Percentiles rank a stretch among this genome's conserved stretches.
Evolutionary conservation across 1,140 invertebrate genomes (phyloP).

Genomic region (Meloidogyne floridensis): DNA sequence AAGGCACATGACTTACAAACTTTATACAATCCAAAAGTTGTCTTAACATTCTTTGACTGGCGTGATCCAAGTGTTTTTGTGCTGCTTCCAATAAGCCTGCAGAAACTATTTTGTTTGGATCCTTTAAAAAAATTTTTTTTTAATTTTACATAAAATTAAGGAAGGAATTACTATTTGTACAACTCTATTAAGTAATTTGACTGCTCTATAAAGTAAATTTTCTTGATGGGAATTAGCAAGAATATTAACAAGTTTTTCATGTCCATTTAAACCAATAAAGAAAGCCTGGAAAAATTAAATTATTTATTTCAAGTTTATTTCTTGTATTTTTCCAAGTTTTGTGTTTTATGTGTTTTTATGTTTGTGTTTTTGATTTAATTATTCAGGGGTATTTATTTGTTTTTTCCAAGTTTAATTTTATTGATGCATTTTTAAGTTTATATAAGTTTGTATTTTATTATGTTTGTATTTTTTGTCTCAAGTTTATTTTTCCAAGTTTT

Average conservation of each 20-base stretch:
- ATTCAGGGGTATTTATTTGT: too few relatives aligned
- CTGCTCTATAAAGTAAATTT: slow-evolving; percentile 34
- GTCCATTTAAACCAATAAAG: slow-evolving; percentile 46
- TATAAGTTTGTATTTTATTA: too few relatives aligned
- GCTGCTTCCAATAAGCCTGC: slow-evolving; percentile 47
- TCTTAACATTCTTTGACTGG: slow-evolving; percentile 43
- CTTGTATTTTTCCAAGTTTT: too few relatives aligned
- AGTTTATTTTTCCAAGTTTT: too few relatives aligned
- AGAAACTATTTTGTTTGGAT: slow-evolving; percentile 40
- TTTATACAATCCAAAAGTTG: slow-evolving; percentile 44
- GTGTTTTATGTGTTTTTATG: too few relatives aligned
- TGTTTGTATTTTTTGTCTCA: too few relatives aligned
- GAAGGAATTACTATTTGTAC: slow-evolving; percentile 36
- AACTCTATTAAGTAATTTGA: slow-evolving; percentile 40
- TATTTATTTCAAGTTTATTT: too few relatives aligned
- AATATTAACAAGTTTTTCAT: slow-evolving; percentile 35
- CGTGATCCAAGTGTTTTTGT: slow-evolving; percentile 45
- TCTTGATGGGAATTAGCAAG: slow-evolving; percentile 42
- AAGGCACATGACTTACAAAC: slow-evolving; percentile 40
- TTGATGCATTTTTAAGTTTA: too few relatives aligned
- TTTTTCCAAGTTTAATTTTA: too few relatives aligned
- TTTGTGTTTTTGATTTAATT: too few relatives aligned
- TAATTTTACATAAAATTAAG: neutral
- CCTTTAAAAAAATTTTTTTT: slow-evolving; percentile 31
- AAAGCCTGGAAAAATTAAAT: slow-evolving; percentile 28